These are phyloP conservation scores for Drosophila kepulauana DNA, from an alignment of 1,140 invertebrate genomes.

Conservation along the genomic window DNA sequence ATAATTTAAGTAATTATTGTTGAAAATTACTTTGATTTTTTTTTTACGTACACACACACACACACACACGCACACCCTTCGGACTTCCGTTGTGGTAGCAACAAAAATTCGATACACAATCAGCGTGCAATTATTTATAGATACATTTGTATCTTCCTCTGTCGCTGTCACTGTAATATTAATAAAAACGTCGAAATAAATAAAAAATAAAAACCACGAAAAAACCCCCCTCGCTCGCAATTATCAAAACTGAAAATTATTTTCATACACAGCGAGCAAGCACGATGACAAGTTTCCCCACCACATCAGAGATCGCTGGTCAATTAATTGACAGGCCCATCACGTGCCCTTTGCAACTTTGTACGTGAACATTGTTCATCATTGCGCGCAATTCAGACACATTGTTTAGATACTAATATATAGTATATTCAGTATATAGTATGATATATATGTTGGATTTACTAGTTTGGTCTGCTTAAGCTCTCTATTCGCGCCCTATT, in stretches of 20 bases:
- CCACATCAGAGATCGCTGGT: neutral
- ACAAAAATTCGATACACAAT: slow-evolving; percentile 43
- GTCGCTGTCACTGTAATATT: slow-evolving; percentile 2
- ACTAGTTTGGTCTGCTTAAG: neutral
- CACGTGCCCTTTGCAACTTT: slow-evolving; percentile 58
- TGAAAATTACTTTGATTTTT: slow-evolving; percentile 72
- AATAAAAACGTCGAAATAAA: slow-evolving; percentile 11
- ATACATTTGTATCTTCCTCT: slow-evolving; percentile 11
- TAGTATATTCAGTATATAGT: slow-evolving; percentile 1
- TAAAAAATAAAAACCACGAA: neutral
- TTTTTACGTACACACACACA: neutral
- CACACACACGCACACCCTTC: slow-evolving; percentile 2
- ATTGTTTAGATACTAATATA: slow-evolving; percentile 1
- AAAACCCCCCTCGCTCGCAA: slow-evolving; percentile 45
- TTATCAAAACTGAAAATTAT: slow-evolving; percentile 41
- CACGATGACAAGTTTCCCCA: slow-evolving; percentile 37
- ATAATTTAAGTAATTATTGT: slow-evolving; percentile 74
- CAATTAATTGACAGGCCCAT: slow-evolving; percentile 52
- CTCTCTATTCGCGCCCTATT: slow-evolving; percentile 57
- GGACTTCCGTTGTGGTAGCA: slow-evolving; percentile 34
- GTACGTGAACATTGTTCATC: slow-evolving; percentile 34
- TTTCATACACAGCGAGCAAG: neutral
- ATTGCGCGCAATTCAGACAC: neutral
- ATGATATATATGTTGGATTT: neutral
- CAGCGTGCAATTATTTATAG: slow-evolving; percentile 47